phyloP scores from a whole-genome alignment of 2,797 vertebrate species.

The Anas capensis region DNA sequence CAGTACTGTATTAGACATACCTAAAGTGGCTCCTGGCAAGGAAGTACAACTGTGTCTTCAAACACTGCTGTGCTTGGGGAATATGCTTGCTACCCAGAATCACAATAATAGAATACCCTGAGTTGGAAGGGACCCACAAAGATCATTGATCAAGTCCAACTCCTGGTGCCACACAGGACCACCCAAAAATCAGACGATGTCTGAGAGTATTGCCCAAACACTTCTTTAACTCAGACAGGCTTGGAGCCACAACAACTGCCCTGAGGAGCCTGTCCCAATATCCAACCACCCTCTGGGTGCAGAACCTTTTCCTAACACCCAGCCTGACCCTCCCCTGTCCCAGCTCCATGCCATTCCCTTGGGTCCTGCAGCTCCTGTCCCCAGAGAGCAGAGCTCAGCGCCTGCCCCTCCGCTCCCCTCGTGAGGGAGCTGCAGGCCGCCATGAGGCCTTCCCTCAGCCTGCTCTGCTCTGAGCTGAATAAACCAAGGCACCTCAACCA shows the following conservation, averaged over 20 bases:
- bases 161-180: too few species aligned
- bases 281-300: neutral
- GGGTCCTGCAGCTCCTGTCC: neutral
- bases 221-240: neutral
- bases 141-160: neutral
- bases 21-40: neutral
- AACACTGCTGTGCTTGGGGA: neutral
- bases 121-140: neutral
- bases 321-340: neutral
- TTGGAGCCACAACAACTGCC: neutral
- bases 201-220: neutral
- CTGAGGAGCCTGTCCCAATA: neutral
- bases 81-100: neutral
- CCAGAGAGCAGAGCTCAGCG: neutral
- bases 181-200: neutral
- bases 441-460: neutral
- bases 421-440: neutral
- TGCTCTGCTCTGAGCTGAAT: neutral
- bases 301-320: neutral
- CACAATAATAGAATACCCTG: neutral
- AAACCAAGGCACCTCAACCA: neutral
- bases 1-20: rapidly evolving
- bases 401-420: neutral
- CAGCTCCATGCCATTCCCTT: neutral
- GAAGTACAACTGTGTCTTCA: neutral